These are phyloP conservation scores for Zalophus californianus DNA, from an alignment of 2,797 vertebrate genomes.

Conservation along the genomic window DNA sequence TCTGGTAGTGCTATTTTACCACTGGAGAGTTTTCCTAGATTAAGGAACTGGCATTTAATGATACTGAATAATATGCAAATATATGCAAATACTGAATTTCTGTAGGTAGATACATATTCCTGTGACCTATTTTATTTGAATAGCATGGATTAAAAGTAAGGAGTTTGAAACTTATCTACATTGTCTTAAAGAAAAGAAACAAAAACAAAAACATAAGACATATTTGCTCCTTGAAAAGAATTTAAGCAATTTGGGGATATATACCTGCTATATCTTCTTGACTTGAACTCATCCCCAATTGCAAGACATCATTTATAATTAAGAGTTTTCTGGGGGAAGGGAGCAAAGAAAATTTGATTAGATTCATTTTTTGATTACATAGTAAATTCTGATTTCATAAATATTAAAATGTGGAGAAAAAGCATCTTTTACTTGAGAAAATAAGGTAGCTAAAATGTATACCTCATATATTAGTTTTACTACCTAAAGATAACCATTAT, in stretches of 20 bases:
- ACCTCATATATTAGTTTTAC: not conserved
- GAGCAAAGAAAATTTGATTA: constrained; percentile 3
- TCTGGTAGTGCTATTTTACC: not conserved
- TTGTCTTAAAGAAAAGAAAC: not conserved
- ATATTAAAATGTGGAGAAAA: constrained; percentile 35
- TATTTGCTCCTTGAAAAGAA: constrained; percentile 30
- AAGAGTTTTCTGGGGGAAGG: not conserved
- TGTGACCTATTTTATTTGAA: constrained; percentile 45
- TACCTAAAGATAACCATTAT: not conserved
- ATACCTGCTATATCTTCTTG: not conserved
- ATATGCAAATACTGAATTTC: not conserved
- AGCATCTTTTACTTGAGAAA: not conserved
- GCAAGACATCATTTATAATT: not conserved
- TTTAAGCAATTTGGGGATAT: not conserved
- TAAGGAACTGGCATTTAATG: not conserved
- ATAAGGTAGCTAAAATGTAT: not conserved
- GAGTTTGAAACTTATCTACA: not conserved
- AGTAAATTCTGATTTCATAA: constrained; percentile 46
- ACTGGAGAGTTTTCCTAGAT: not conserved
- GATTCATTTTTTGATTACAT: not conserved
- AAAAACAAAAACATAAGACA: not conserved
- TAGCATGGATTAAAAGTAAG: not conserved
- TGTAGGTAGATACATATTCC: not conserved
- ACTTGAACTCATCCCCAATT: not conserved
- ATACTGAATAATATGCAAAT: not conserved